These are phyloP conservation scores for Euura saliciscinereae DNA, from an alignment of 1,140 invertebrate species.

Conservation along the genomic window DNA sequence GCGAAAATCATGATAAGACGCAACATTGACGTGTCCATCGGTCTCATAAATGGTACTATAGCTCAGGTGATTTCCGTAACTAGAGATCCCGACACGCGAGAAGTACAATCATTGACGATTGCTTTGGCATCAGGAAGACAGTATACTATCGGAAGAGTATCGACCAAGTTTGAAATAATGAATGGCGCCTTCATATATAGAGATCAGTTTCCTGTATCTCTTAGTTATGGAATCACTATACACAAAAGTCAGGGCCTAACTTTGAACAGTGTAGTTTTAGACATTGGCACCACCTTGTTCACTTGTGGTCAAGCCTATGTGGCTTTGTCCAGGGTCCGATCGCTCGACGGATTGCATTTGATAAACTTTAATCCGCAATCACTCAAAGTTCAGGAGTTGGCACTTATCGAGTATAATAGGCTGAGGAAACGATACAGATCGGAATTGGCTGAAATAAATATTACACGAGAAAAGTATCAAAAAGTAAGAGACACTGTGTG, in stretches of 20 bases:
- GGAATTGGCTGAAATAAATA: conserved; percentile 1
- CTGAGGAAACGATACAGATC: not conserved
- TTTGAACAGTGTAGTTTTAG: conserved; percentile 37
- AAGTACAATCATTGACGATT: conserved; percentile 22
- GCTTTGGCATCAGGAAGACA: not conserved
- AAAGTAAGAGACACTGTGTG: not conserved
- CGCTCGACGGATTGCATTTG: conserved; percentile 39
- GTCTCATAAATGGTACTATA: conserved; percentile 46
- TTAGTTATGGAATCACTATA: conserved; percentile 43
- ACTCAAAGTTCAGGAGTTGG: not conserved
- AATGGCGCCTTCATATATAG: conserved; percentile 35
- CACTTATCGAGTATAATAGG: not conserved
- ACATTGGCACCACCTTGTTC: conserved; percentile 34
- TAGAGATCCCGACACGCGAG: conserved; percentile 14
- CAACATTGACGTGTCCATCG: conserved; percentile 44
- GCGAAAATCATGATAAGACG: conserved; percentile 43
- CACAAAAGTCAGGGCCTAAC: conserved; percentile 54
- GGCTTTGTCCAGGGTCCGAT: conserved; percentile 45
- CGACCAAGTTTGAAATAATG: conserved; percentile 43
- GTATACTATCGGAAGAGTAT: conserved; percentile 13
- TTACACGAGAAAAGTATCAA: not conserved
- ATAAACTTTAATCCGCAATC: conserved; percentile 32
- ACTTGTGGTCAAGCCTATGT: conserved; percentile 47
- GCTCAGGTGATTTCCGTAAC: conserved; percentile 30
- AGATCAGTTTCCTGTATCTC: conserved; percentile 48